Evolutionary conservation across 1,140 invertebrate species (phyloP), one percentile per base, ranked within the genome.

Genomic region (Cotesia vestalis): DNA sequence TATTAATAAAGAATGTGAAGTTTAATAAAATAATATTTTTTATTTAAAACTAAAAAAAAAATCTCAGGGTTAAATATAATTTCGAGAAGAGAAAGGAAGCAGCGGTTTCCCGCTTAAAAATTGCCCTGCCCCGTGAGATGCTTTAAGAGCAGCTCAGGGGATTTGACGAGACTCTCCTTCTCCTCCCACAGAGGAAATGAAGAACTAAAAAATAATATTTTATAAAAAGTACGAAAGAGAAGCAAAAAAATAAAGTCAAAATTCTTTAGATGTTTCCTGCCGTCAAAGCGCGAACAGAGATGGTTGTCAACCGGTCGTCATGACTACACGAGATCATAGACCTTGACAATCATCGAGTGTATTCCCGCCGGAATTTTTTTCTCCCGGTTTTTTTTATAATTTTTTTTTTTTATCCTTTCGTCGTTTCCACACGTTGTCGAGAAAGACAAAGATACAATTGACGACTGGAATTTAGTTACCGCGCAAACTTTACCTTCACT

Each of bases 61-160:
- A 40, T 46, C 20, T 40, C 62, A 14, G 40, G 40, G 40, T 46
- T 3, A 59, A 35, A 52, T 40, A 14, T 17, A 55, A 57, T 60
- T 57, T 46, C 40, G 40, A 38, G 53, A 36, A 38, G 36, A 11
- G 38, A 55, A 9, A 52, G 61, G n/a, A 34, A 52, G 40, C 61
- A 70, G 55, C 52, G 46, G 64, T 72, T 75, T 75, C 73, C 73
- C 73, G 73, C 73, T 66, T 69, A 72, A 75, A 75, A 74, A 66
- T 70, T 61, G 46, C 63, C 68, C 66, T 20, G 36, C 51, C 55
- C 46, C n/a, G 8, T 61, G 12, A 53, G 60, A 20, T 62, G n/a
- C 62, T 38, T 14, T 62, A 3, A 62, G 11, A 9, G 62, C 36
- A 4, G 60, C 27, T 4, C 14, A 61, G 4, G 34, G 34, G 62